Base-by-base conservation (phyloP, 1,140 invertebrate genomes). In the Chironomus striatipennis region DNA sequence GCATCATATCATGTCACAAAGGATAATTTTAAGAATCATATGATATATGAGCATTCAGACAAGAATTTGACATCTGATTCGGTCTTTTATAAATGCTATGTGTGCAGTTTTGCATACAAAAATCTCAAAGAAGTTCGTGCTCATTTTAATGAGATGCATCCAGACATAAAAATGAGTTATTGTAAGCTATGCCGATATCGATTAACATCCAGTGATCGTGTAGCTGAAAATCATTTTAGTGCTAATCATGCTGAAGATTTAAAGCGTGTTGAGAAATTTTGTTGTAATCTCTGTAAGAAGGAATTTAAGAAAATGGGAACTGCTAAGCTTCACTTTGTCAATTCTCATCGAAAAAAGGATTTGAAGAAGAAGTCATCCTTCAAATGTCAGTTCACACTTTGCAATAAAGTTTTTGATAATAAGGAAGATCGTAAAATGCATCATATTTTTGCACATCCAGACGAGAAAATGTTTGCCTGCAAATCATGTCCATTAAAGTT, bases 361-460 rank as follows among this genome's bases (percentile, higher is more conserved):
- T 8, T 18, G 18, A 70, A 70, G 65, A 70, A 70, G 18, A 70
- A 18, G 18, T 18, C 20, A 10, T 18, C 65, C 6, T 70, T 70
- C 6, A 70, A 70, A 70, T 70, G 65, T 21, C 65, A 70, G n/a
- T n/a, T n/a, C 15, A 12, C 47, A 21, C 18, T 18, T 7, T 70
- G 65, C 65, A 70, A 70, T 70, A 17, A 70, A 8, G 18, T 9
- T 21, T 70, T 70, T 20, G 17, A 20, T 8, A 70, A 21, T 6
- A 70, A 18, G 9, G 65, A 70, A 12, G 65, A 70, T 70, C 65
- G 65, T 18, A 70, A 70, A 70, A 70, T 70, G 18, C 65, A 70
- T 70, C 65, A 70, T 0, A 7, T 70, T 9, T 18, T 18, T 21
- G 18, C 18, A 8, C 65, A 70, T 70, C 65, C 65, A 4, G 20